phyloP scores from a whole-genome alignment of 2,797 vertebrate genomes.

The Lutjanus campechanus region DNA sequence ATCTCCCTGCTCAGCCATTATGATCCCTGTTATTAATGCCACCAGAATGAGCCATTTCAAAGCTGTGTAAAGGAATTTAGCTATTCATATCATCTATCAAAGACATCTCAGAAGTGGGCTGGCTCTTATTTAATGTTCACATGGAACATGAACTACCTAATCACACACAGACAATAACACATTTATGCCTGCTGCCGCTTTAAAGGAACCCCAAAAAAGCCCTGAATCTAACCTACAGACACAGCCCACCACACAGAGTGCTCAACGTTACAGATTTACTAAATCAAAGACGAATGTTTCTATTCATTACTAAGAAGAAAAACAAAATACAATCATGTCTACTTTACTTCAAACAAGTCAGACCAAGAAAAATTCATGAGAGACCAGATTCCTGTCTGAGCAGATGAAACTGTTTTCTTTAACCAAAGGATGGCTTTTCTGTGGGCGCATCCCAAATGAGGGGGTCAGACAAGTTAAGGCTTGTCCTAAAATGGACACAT shows the following conservation, averaged over 20 bases:
- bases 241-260: conserved; percentile 29
- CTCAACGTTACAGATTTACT: conserved; percentile 19
- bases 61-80: conserved; percentile 65
- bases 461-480: conserved; percentile 80
- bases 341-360: conserved; percentile 49
- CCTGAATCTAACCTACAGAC: conserved; percentile 42
- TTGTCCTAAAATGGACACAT: conserved; percentile 80
- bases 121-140: conserved; percentile 75
- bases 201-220: conserved; percentile 56
- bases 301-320: conserved; percentile 52
- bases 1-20: conserved; percentile 47
- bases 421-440: conserved; percentile 53
- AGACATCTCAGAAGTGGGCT: conserved; percentile 76
- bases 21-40: conserved; percentile 67
- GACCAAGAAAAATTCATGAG: conserved; percentile 34
- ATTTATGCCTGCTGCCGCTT: conserved; percentile 60
- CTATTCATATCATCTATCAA: conserved; percentile 81
- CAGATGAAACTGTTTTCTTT: conserved; percentile 56
- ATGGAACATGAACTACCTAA: conserved; percentile 76
- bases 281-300: conserved; percentile 71
- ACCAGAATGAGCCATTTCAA: conserved; percentile 68
- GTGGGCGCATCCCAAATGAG: conserved; percentile 68
- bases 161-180: conserved; percentile 80
- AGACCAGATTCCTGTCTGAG: conserved; percentile 51
- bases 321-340: conserved; percentile 48